These are phyloP conservation scores for Calameuta filiformis DNA, from an alignment of 2,888 invertebrate species.

Conservation along the genomic window DNA sequence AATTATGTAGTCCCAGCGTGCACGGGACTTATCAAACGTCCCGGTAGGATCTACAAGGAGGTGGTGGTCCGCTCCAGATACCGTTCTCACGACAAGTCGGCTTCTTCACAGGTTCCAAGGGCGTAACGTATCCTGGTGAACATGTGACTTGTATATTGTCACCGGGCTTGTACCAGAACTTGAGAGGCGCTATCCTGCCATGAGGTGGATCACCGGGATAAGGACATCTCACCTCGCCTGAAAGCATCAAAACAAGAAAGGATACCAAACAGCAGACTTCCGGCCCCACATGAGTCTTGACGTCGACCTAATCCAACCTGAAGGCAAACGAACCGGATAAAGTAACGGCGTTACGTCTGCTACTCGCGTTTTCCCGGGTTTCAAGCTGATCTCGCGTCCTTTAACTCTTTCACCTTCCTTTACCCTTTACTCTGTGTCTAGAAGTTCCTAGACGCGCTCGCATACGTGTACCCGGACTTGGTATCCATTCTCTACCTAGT, in stretches of 20 bases:
- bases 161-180: constrained; percentile 80
- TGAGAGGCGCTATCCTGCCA: constrained; percentile 76
- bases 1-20: neutral
- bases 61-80: constrained; percentile 76
- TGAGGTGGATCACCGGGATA: constrained; percentile 80
- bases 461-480: neutral
- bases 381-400: neutral
- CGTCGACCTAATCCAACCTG: neutral
- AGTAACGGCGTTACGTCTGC: neutral
- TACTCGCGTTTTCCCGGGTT: neutral
- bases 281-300: neutral
- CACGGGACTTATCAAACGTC: constrained; percentile 66
- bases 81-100: constrained; percentile 76
- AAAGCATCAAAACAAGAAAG: constrained; percentile 24
- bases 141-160: constrained; percentile 78
- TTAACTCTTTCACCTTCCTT: neutral
- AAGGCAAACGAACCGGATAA: neutral
- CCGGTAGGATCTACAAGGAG: constrained; percentile 75
- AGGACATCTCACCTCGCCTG: constrained; percentile 79
- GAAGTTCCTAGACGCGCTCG: neutral
- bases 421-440: neutral
- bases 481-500: neutral
- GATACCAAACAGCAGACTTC: neutral
- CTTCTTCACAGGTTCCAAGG: constrained; percentile 70
- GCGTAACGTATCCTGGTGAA: constrained; percentile 73